A percentile compares a stretch with the other conserved stretches of the same genome.
Conservation (phyloP, 2,113 vertebrate species). For the Sylvia atricapilla region DNA sequence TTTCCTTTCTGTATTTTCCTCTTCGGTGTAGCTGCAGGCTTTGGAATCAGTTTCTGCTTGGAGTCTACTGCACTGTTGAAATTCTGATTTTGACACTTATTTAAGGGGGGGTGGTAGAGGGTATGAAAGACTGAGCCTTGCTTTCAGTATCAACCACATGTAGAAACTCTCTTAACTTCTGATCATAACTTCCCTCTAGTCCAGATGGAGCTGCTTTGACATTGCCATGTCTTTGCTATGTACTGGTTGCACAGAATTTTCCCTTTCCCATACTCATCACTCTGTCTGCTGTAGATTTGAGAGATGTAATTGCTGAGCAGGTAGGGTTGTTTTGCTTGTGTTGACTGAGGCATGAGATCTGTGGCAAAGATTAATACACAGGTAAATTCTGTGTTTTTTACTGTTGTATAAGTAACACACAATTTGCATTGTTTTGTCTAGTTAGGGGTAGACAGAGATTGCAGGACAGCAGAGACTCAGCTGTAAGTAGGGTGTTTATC, state of each 20-base stretch:
- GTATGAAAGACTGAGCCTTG: not conserved
- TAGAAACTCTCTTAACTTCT: not conserved
- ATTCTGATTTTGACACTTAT: not conserved
- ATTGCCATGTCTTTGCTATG: not conserved
- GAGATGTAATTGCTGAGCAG: not conserved
- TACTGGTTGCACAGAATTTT: not conserved
- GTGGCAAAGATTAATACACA: not conserved
- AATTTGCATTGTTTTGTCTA: not conserved
- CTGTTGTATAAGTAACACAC: not conserved
- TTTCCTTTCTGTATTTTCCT: not conserved
- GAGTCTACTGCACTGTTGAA: not conserved
- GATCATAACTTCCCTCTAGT: not conserved
- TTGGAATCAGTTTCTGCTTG: not conserved
- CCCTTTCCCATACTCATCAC: not conserved
- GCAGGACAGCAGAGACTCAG: not conserved
- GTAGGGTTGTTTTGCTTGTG: not conserved
- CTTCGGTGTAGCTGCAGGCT: not conserved
- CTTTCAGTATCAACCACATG: not conserved
- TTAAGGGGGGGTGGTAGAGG: not conserved
- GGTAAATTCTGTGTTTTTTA: not conserved
- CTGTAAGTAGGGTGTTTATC: not conserved
- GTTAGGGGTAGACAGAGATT: not conserved
- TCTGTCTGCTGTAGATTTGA: not conserved
- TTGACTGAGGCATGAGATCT: not conserved
- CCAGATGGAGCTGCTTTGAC: not conserved